Base-by-base conservation (phyloP, 2,113 vertebrate species). In the Nanorana parkeri region DNA sequence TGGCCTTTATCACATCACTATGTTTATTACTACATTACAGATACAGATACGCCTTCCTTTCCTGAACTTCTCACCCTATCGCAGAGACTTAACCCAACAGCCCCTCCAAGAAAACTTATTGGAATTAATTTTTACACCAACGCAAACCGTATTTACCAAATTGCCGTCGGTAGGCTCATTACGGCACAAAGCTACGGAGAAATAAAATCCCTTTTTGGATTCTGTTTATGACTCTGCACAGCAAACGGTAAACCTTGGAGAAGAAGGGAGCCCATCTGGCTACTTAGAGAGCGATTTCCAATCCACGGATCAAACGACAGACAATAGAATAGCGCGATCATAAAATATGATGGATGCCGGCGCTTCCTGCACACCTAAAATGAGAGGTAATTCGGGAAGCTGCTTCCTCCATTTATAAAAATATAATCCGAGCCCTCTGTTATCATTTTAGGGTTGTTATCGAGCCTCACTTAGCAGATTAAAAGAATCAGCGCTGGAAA, bases 391-490 rank as follows among this genome's bases (percentile, higher is more conserved):
- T 24, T 23, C 60, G 24, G 21, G 5, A 47, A 47, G 5, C 23
- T 26, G 6, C 61, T 67, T 65, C 23, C 32, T 67, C 23, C 32
- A 41, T 68, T 68, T 5, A 17, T 68, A 23, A 36, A 60, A 58
- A 36, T 68, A 56, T 67, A 80, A 69, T 80, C 54, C 3, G 36
- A 24, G 69, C 7, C 28, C 29, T 80, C 26, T 47, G 29, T 56
- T 80, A 41, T 61, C 66, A 60, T 69, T 61, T 79, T 23, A 2
- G 29, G 77, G 28, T 16, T 60, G 28, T 58, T 68, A 79, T 47
- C n/a, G 67, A 54, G 66, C 29, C 55, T 69, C 66, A 4, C 55
- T 61, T 28, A 60, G 78, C 66, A 60, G 66, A 69, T 80, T 80
- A 61, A 60, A 69, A 69, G 56, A 69, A 79, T 69, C 28, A 26